These are phyloP conservation scores for Camponotus pennsylvanicus DNA, from an alignment of 1,140 invertebrate species.

Conservation along the genomic window DNA sequence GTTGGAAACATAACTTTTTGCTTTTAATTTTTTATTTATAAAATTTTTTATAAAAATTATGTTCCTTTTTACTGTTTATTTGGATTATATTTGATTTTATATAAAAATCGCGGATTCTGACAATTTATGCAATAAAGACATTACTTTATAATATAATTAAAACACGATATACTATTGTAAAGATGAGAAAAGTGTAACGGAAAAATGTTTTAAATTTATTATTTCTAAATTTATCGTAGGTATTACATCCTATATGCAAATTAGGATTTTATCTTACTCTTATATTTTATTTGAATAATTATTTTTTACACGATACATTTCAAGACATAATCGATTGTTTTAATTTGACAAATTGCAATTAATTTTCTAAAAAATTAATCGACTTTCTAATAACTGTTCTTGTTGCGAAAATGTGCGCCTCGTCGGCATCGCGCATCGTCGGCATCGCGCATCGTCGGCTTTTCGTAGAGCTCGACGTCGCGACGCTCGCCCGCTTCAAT, in stretches of 20 bases:
- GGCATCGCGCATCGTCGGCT: slow-evolving; percentile 9
- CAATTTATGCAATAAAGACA: background rate
- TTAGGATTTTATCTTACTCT: background rate
- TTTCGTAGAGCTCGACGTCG: background rate
- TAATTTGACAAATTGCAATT: background rate
- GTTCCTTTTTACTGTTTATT: background rate
- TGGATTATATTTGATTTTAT: background rate
- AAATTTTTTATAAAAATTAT: background rate
- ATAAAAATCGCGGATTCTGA: background rate
- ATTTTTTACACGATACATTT: background rate
- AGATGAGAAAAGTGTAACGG: background rate
- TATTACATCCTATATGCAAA: background rate
- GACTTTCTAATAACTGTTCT: background rate
- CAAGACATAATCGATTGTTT: background rate
- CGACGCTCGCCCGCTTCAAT: slow-evolving; percentile 38
- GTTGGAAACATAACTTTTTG: background rate
- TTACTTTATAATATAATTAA: background rate
- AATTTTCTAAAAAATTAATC: background rate
- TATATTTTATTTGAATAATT: background rate
- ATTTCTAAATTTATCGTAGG: background rate
- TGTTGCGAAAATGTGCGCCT: background rate
- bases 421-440: background rate
- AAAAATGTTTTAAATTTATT: background rate
- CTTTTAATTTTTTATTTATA: background rate
- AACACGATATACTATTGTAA: background rate